phyloP scores from a whole-genome alignment of 2,888 invertebrate genomes.

The Palloptera scutellata region DNA sequence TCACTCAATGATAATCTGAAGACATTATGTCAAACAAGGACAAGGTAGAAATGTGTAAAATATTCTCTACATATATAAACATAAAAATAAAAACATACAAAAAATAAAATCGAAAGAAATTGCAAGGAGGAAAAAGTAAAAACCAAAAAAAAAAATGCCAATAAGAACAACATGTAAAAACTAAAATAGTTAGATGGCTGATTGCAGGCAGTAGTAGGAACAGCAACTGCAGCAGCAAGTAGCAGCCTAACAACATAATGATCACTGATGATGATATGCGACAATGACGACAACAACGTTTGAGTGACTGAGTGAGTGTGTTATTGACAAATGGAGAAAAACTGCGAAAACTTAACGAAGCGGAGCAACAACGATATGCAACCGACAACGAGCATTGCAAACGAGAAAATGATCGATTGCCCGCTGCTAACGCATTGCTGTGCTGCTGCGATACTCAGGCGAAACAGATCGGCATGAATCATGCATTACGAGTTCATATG shows the following conservation, averaged over 20 bases:
- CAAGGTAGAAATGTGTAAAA: conserved; percentile 42
- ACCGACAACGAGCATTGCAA: conserved; percentile 2
- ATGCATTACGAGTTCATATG: too few relatives aligned
- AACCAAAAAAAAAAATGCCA: conserved; percentile 6
- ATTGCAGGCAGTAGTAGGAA: conserved; percentile 2
- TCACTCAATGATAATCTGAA: conserved; percentile 30
- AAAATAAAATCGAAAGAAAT: background rate
- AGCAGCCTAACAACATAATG: conserved; percentile 8
- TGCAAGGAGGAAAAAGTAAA: background rate
- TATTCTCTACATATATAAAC: conserved; percentile 24
- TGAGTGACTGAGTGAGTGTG: too few relatives aligned
- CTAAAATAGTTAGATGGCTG: too few relatives aligned
- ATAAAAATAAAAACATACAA: conserved; percentile 20
- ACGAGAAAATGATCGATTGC: conserved; percentile 2
- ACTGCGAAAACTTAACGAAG: background rate
- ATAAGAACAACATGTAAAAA: background rate
- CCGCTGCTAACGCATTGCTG: too few relatives aligned
- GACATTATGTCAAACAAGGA: conserved; percentile 44
- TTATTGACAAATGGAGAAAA: background rate
- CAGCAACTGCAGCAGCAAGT: conserved; percentile 13
- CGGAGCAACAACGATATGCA: too few relatives aligned
- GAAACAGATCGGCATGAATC: too few relatives aligned
- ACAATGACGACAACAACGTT: too few relatives aligned
- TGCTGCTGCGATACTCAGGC: too few relatives aligned
- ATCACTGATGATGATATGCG: too few relatives aligned